Conservation (phyloP, 2,113 vertebrate species). For the Cichladusa arquata region DNA sequence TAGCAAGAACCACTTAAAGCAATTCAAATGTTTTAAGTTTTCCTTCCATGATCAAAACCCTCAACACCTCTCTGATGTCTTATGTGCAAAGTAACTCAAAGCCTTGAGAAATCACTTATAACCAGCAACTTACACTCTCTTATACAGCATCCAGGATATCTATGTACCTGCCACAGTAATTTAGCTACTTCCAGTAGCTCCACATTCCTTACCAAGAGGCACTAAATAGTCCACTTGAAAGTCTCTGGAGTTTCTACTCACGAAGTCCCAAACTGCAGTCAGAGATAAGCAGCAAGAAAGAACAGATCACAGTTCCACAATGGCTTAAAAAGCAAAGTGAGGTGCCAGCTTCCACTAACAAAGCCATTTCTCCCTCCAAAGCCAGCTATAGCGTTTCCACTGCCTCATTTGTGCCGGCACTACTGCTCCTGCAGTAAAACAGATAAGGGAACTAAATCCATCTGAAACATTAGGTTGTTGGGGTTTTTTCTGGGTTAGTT, state of each 20-base stretch:
- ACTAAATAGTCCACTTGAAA: conserved; percentile 35
- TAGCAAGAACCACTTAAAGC: conserved; percentile 42
- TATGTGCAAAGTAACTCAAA: conserved; percentile 35
- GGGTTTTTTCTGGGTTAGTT: background rate
- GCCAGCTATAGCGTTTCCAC: conserved; percentile 27
- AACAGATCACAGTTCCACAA: conserved; percentile 42
- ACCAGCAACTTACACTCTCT: background rate
- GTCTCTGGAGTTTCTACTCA: conserved; percentile 39
- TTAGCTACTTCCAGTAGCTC: conserved; percentile 46
- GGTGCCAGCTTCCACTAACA: conserved; percentile 28
- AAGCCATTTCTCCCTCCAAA: conserved; percentile 38
- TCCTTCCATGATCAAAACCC: conserved; percentile 36
- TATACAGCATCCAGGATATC: background rate
- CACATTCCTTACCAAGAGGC: conserved; percentile 19
- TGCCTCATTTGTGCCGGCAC: background rate
- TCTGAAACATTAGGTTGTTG: background rate
- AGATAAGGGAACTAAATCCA: conserved; percentile 48
- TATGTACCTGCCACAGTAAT: conserved; percentile 16
- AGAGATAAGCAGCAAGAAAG: conserved; percentile 55
- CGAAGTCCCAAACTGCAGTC: conserved; percentile 39
- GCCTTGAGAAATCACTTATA: conserved; percentile 26
- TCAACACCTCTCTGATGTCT: conserved; percentile 31
- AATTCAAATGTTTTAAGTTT: background rate
- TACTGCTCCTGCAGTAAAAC: conserved; percentile 38
- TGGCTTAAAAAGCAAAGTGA: conserved; percentile 46